Evolutionary conservation across 2,113 vertebrate genomes (phyloP), one percentile per base, ranked within the genome.

Genomic region (Gadus chalcogrammus): DNA sequence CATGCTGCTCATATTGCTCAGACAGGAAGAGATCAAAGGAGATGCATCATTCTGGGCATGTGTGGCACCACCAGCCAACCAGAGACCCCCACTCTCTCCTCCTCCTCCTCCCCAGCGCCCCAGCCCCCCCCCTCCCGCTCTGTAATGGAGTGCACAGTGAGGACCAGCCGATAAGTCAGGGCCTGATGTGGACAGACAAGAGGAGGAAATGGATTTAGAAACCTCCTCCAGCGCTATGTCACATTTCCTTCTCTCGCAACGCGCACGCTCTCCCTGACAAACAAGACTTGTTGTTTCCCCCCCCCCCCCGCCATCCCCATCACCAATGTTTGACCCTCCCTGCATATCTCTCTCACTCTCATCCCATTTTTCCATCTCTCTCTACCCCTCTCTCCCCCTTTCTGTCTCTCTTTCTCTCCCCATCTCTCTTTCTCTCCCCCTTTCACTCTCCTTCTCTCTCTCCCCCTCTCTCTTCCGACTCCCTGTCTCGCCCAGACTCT

Each of bases 131-230:
- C 35, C 63, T 5, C 38, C 38, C 38, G 27, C 74, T 56, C 80
- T 66, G 70, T 83, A 86, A 82, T 68, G 79, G 73, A 83, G 73
- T 17, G 17, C 77, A 85, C 83, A 88, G 87, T 83, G 87, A 84
- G 83, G 80, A 81, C 76, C 85, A 86, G 84, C 82, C 82, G 82
- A 88, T 82, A 78, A 69, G 76, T 80, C 84, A 75, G 86, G 61
- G n/a, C 74, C 82, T 89, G 89, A 89, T 90, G 80, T 86, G 82
- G 89, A 87, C 72, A 73, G 87, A 90, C 85, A 89, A 82, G 84
- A 89, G 84, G 82, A 90, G 87, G 88, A 90, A 88, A 88, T 89
- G 81, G 86, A 90, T 89, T 91, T 89, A 86, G 87, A 90, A 88
- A 89, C 80, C 76, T 84, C 88, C 89, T 85, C 85, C 84, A 82